Evolutionary conservation across 2,113 vertebrate species (phyloP).

Genomic region (Nipponia nippon): DNA sequence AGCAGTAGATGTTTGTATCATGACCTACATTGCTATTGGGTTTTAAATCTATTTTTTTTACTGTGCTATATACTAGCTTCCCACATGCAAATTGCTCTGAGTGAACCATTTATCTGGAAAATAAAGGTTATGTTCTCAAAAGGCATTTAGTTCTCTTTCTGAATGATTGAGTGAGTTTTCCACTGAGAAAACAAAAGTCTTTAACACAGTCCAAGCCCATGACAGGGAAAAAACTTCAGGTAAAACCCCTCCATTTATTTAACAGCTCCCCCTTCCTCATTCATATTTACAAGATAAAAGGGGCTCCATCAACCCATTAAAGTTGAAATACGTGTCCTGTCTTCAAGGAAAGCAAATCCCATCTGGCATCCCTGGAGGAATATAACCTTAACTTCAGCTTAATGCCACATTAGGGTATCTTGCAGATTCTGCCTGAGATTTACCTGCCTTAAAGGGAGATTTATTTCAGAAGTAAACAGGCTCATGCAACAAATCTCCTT

Average conservation of each 20-base stretch:
- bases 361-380: constrained; percentile 63
- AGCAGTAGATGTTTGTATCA: constrained; percentile 24
- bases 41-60: constrained; percentile 38
- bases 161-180: constrained; percentile 59
- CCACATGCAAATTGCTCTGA: constrained; percentile 65
- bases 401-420: constrained; percentile 62
- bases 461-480: constrained; percentile 37
- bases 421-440: constrained; percentile 52
- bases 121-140: constrained; percentile 66
- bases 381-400: constrained; percentile 65
- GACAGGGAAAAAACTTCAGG: constrained; percentile 44
- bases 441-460: constrained; percentile 61
- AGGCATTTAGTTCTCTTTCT: constrained; percentile 59
- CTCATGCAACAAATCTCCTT: constrained; percentile 26
- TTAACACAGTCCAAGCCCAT: constrained; percentile 16
- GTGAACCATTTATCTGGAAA: constrained; percentile 66
- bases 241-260: constrained; percentile 56
- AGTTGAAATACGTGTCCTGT: constrained; percentile 49
- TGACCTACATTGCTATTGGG: constrained; percentile 61
- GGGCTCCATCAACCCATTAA: constrained; percentile 45
- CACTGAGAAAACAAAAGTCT: constrained; percentile 53
- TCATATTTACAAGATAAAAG: constrained; percentile 63
- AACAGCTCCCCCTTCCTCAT: constrained; percentile 40
- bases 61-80: constrained; percentile 35
- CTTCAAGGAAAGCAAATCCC: constrained; percentile 58